Base-by-base conservation (phyloP, 2,888 invertebrate genomes). In the Nycteola revayana region DNA sequence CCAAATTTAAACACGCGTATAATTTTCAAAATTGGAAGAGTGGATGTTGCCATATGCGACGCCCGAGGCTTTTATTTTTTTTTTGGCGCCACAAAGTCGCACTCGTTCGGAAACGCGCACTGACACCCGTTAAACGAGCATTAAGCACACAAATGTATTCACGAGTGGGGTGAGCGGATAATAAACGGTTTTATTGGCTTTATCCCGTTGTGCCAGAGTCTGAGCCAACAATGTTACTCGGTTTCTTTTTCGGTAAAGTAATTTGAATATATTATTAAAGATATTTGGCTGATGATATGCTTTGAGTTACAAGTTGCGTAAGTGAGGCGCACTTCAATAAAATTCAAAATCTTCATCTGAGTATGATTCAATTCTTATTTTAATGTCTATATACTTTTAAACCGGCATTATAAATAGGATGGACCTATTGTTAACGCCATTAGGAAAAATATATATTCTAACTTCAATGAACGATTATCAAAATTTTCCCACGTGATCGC, bases 161-260 rank as follows among this genome's bases (percentile, higher is more conserved):
- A 72, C 55, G 61, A 62, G 67, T 63, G 71, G 81, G 73, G 72
- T 73, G 69, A 64, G 56, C 47, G 68, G 68, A 75, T 78, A 75
- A 80, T 79, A 82, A 81, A 78, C 75, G 64, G 66, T 73, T 80
- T 78, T 82, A 82, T 82, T 82, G 75, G 73, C 72, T 74, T 76
- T 68, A 63, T 62, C 55, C 65, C 64, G 59, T 53, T 60, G 67
- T 52, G 50, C 49, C 52, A 50, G 54, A 45, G 53, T 44, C 51
- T 49, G 64, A 60, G 71, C 72, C 75, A 72, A 70, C 66, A 57
- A 55, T 61, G 59, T 61, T 61, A 59, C 53, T 48, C 36, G 61
- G 55, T 65, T 66, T 66, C 63, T 66, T 66, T 66, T 53, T 55
- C 42, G 49, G 46, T 61, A 58, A 61, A 58, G 58, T 56, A 59